Evolutionary conservation across 2,888 invertebrate species (phyloP).

Genomic region (Digitonthophagus gazella): DNA sequence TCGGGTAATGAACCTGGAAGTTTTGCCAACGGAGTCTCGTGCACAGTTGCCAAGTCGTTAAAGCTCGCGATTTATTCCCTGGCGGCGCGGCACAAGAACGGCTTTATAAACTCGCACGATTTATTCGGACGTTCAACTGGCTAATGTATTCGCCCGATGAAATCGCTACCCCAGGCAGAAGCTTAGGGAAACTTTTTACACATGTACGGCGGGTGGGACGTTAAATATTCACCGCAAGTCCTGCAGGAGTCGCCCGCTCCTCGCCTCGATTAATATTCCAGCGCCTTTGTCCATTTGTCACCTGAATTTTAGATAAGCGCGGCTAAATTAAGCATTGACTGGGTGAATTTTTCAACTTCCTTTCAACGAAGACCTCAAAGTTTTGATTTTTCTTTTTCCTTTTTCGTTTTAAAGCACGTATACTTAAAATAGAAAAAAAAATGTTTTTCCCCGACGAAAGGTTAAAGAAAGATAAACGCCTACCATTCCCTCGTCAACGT

Average conservation of each 20-base stretch:
- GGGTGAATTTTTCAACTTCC: background rate
- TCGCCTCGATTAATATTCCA: background rate
- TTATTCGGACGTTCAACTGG: conserved; percentile 28
- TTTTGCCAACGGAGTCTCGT: conserved; percentile 2
- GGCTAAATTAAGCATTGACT: background rate
- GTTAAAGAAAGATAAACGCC: background rate
- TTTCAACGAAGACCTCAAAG: background rate
- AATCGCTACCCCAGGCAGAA: background rate
- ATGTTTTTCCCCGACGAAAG: background rate
- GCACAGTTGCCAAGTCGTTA: conserved; percentile 15
- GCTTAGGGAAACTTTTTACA: background rate
- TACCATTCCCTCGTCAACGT: background rate
- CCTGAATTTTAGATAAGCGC: background rate
- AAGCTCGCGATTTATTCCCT: conserved; percentile 15
- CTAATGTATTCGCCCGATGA: conserved; percentile 15
- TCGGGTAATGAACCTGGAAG: conserved; percentile 16
- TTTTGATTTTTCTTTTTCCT: background rate
- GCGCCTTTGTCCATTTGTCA: background rate
- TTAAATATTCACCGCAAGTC: background rate
- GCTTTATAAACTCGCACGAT: conserved; percentile 32
- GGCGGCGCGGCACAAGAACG: conserved; percentile 27
- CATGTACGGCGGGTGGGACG: background rate
- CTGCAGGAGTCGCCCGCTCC: background rate
- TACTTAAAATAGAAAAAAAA: background rate
- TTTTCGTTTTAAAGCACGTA: background rate